Evolutionary conservation across 2,797 vertebrate genomes (phyloP), one percentile per base, ranked within the genome.

Genomic region (Microctenopoma stevenorrisi): DNA sequence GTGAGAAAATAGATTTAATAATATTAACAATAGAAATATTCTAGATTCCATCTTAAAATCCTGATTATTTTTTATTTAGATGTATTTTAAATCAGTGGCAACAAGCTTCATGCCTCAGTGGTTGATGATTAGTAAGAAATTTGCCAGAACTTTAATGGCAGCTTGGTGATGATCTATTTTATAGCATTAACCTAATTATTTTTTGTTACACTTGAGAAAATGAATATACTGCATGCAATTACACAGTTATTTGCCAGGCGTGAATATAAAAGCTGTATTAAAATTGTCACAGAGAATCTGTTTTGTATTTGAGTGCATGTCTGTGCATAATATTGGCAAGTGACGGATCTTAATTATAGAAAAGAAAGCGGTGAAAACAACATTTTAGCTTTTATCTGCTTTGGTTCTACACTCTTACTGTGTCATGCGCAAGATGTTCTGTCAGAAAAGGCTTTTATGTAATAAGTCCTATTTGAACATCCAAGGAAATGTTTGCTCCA

Each of bases 391-490:
- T 82, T 76, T 48, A 72, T 72, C 18, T 51, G 18, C 9, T 22
- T 54, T 22, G 4, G 8, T 77, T 72, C 83, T 63, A 77, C 81
- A 76, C 30, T 49, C 64, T 69, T 48, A 50, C 67, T 75, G 64
- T 59, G 59, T 78, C 69, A 46, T 47, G 76, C 54, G 70, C 79
- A 71, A 78, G 81, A 71, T 78, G 68, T 69, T 86, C 79, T 65
- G 64, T 65, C 54, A 10, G 62, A 73, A 80, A 76, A 81, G 71
- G 72, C 77, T 85, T 75, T 89, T 86, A 80, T 72, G 78, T 83
- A 87, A 88, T 76, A 58, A 78, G 72, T 81, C 70, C 81, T 85
- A 76, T 85, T 78, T 84, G 90, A 89, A 87, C 82, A 89, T 86
- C 83, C 81, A 78, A 83, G 72, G 82, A 86, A 86, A 68, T 55